Evolutionary conservation across 2,888 invertebrate species (phyloP).

Genomic region (Drosophila neonasuta): DNA sequence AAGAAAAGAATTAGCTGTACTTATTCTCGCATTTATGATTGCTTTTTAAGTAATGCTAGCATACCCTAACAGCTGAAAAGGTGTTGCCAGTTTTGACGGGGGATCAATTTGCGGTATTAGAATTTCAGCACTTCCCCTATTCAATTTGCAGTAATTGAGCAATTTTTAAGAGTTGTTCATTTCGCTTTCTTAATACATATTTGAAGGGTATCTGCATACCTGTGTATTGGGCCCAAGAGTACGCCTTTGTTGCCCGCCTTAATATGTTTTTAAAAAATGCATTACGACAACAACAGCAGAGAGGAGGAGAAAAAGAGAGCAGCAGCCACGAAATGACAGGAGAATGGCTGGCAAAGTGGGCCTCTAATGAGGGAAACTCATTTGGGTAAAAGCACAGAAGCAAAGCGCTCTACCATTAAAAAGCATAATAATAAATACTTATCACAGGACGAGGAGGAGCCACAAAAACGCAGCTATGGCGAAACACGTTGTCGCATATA

Average conservation of each 20-base stretch:
- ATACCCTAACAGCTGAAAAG: neutral
- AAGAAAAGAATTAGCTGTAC: neutral
- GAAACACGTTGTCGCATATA: conserved; percentile 59
- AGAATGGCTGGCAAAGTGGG: conserved; percentile 44
- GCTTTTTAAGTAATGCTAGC: conserved; percentile 3
- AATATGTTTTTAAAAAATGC: conserved; percentile 39
- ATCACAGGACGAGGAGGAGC: conserved; percentile 52
- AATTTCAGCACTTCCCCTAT: too few relatives aligned
- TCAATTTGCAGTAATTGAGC: neutral
- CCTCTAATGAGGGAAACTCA: conserved; percentile 74
- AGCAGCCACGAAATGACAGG: conserved; percentile 11
- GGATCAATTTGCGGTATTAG: neutral
- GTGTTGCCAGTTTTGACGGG: too few relatives aligned
- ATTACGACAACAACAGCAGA: conserved; percentile 18
- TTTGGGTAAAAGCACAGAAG: conserved; percentile 72
- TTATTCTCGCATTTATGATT: conserved; percentile 16
- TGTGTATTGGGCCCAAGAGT: conserved; percentile 5
- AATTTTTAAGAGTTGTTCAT: neutral
- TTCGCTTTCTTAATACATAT: neutral
- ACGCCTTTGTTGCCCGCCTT: conserved; percentile 3
- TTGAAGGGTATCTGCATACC: conserved; percentile 11
- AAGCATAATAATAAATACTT: conserved; percentile 78
- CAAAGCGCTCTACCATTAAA: conserved; percentile 65
- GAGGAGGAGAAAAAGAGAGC: neutral
- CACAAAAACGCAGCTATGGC: conserved; percentile 47